phyloP scores from a whole-genome alignment of 2,797 vertebrate genomes.

The Echeneis naucrates region DNA sequence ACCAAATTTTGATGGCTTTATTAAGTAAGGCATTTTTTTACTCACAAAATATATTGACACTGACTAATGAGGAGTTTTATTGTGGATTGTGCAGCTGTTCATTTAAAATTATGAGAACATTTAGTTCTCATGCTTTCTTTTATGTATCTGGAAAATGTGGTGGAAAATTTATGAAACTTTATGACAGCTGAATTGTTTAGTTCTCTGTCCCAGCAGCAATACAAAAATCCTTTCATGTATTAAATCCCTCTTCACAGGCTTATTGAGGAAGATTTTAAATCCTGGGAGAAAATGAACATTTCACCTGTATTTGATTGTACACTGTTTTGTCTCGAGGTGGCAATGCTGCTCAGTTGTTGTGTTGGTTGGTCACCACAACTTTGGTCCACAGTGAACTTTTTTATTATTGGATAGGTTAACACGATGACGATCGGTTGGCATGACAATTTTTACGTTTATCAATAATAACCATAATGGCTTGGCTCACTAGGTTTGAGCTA shows the following conservation, averaged over 20 bases:
- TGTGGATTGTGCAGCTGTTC: not conserved
- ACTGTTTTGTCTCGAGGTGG: not conserved
- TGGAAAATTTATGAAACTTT: not conserved
- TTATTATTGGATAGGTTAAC: too few relatives aligned
- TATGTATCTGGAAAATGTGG: constrained; percentile 9
- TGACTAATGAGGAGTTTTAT: constrained; percentile 5
- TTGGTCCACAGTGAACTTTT: not conserved
- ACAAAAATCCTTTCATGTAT: constrained; percentile 8
- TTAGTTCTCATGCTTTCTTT: constrained; percentile 10
- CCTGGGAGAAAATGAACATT: not conserved
- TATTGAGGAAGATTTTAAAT: not conserved
- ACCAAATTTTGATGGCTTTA: constrained; percentile 14
- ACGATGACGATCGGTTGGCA: too few relatives aligned
- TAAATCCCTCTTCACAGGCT: constrained; percentile 13
- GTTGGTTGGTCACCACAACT: not conserved
- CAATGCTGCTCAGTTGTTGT: not conserved
- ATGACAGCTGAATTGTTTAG: not conserved
- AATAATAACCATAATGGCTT: too few relatives aligned
- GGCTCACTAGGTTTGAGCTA: not conserved
- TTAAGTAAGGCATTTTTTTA: constrained; percentile 8
- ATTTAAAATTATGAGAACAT: not conserved
- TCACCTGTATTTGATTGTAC: not conserved
- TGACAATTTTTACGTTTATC: not conserved
- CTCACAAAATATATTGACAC: not conserved
- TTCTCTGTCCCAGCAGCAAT: not conserved